Percentiles rank a stretch among this genome's conserved stretches.
Evolutionary conservation across 2,888 invertebrate species (phyloP).

Genomic region (Pyralis farinalis): DNA sequence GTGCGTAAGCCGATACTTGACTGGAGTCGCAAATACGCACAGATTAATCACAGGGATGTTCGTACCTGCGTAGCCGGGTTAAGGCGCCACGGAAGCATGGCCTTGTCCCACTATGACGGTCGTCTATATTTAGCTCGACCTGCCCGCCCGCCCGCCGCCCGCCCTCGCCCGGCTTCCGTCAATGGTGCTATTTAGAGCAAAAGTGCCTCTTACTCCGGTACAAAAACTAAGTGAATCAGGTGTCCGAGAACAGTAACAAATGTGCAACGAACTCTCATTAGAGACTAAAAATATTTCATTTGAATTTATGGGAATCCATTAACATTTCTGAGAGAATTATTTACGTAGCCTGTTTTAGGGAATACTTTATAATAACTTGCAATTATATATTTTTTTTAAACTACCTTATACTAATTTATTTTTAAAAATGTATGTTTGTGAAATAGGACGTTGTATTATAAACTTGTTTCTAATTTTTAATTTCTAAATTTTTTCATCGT

Average conservation of each 20-base stretch:
- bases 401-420: no score
- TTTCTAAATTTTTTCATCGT: no score
- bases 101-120: conserved; percentile 69
- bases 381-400: no score
- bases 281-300: no score
- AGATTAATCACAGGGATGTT: conserved; percentile 68
- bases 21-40: conserved; percentile 48
- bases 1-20: conserved; percentile 48
- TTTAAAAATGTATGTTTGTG: no score
- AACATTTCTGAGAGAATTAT: no score
- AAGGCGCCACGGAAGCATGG: conserved; percentile 48
- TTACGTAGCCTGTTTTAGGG: no score
- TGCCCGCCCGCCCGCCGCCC: conserved; percentile 32
- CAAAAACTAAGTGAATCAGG: conserved; percentile 26
- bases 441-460: no score
- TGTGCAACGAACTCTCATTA: neutral
- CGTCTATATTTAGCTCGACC: conserved; percentile 66
- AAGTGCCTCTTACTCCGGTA: conserved; percentile 29
- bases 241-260: conserved; percentile 10
- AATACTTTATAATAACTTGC: no score
- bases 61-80: conserved; percentile 48
- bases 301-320: no score
- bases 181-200: conserved; percentile 68
- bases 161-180: conserved; percentile 41
- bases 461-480: no score